Evolutionary conservation across 2,888 invertebrate species (phyloP).

Genomic region (Diloba caeruleocephala): DNA sequence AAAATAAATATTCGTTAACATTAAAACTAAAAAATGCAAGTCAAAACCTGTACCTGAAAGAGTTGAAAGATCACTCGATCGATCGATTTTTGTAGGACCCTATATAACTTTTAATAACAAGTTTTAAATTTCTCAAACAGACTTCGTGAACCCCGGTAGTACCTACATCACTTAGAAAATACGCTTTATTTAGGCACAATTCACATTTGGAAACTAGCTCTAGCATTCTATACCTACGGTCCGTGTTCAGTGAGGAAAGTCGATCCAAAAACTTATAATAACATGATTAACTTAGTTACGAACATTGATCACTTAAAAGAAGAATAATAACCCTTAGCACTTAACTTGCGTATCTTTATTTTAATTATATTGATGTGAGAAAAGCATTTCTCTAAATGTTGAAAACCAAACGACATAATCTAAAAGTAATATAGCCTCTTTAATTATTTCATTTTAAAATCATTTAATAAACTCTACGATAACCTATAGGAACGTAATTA

Average conservation of each 20-base stretch:
- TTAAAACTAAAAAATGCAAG: too few species aligned
- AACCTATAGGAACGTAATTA: conserved; percentile 8
- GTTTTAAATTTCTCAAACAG: conserved; percentile 50
- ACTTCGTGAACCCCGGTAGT: conserved; percentile 55
- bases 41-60: too few species aligned
- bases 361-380: too few species aligned
- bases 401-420: too few species aligned
- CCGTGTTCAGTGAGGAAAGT: conserved; percentile 63
- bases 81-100: too few species aligned
- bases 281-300: conserved; percentile 3
- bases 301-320: background rate
- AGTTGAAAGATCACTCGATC: too few species aligned
- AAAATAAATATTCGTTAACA: too few species aligned
- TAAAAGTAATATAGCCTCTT: background rate
- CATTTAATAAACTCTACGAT: background rate
- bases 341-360: too few species aligned
- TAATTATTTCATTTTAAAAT: background rate
- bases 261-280: background rate
- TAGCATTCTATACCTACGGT: conserved; percentile 81
- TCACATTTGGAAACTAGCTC: conserved; percentile 81
- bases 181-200: conserved; percentile 84
- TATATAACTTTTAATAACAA: conserved; percentile 49
- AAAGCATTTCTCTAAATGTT: too few species aligned
- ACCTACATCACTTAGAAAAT: conserved; percentile 64
- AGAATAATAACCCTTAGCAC: too few species aligned